Evolutionary conservation across 2,113 vertebrate species (phyloP).

Genomic region (Vireo altiloquus): DNA sequence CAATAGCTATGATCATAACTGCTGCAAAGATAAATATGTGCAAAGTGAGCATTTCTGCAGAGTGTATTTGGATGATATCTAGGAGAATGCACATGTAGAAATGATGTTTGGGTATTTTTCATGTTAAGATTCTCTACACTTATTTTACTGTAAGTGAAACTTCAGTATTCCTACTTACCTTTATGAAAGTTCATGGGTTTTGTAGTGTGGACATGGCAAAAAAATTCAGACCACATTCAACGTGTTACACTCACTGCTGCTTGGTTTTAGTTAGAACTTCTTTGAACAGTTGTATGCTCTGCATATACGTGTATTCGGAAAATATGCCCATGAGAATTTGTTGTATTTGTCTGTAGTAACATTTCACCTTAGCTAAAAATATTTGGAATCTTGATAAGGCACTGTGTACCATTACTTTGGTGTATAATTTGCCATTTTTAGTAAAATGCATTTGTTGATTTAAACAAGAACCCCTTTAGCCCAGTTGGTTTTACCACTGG

Average conservation of each 20-base stretch:
- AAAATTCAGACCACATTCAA: not conserved
- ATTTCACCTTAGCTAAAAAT: not conserved
- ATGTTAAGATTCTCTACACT: not conserved
- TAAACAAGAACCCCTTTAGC: not conserved
- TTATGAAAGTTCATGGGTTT: not conserved
- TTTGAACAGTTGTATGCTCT: not conserved
- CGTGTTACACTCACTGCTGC: not conserved
- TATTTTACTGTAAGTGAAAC: not conserved
- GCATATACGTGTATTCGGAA: not conserved
- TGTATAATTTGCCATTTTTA: not conserved
- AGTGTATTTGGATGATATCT: not conserved
- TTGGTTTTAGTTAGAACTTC: not conserved
- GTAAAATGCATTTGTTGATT: not conserved
- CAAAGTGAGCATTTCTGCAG: not conserved
- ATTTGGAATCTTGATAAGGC: not conserved
- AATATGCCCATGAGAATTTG: not conserved
- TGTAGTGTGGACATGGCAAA: not conserved
- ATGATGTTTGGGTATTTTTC: not conserved
- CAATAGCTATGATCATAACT: not conserved
- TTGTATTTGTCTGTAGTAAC: not conserved
- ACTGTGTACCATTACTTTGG: not conserved
- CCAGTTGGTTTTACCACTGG: not conserved
- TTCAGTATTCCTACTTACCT: not conserved
- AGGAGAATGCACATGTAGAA: not conserved
- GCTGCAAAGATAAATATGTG: not conserved